Evolutionary conservation across 2,797 vertebrate species (phyloP).

Genomic region (Eulemur albifrons): DNA sequence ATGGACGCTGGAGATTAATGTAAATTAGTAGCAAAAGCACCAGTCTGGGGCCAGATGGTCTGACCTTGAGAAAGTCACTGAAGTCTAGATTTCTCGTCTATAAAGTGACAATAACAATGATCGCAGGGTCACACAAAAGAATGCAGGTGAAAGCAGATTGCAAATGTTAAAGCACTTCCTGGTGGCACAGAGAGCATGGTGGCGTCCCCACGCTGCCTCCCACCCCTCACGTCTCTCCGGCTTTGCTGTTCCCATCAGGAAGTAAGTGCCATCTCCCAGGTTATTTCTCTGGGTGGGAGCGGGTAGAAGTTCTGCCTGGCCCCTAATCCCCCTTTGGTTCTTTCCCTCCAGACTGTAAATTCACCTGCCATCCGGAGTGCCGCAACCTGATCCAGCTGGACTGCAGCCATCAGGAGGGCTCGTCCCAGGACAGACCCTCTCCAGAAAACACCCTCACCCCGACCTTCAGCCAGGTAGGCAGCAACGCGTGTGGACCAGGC

Average conservation of each 20-base stretch:
- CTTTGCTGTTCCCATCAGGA: background rate
- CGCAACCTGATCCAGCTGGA: slow-evolving; percentile 91
- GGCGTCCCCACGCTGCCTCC: accelerated
- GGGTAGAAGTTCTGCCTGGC: background rate
- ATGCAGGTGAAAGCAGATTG: background rate
- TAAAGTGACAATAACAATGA: background rate
- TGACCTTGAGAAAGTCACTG: background rate
- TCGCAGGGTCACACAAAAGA: background rate
- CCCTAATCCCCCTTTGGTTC: slow-evolving; percentile 57
- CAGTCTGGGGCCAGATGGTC: background rate
- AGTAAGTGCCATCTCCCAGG: background rate
- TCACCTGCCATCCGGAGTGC: slow-evolving; percentile 95
- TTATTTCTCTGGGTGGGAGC: background rate
- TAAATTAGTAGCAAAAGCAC: background rate
- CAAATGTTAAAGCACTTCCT: accelerated
- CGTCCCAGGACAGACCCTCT: slow-evolving; percentile 78
- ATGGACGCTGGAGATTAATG: background rate
- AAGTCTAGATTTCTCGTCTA: background rate
- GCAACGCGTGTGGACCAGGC: accelerated
- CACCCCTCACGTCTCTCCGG: accelerated
- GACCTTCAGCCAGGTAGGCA: slow-evolving; percentile 80
- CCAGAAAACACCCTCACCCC: slow-evolving; percentile 81
- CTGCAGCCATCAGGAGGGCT: slow-evolving; percentile 88
- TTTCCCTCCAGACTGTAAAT: slow-evolving; percentile 91
- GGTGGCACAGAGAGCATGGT: background rate